phyloP scores from a whole-genome alignment of 2,888 invertebrate genomes.

The Ischnura elegans region DNA sequence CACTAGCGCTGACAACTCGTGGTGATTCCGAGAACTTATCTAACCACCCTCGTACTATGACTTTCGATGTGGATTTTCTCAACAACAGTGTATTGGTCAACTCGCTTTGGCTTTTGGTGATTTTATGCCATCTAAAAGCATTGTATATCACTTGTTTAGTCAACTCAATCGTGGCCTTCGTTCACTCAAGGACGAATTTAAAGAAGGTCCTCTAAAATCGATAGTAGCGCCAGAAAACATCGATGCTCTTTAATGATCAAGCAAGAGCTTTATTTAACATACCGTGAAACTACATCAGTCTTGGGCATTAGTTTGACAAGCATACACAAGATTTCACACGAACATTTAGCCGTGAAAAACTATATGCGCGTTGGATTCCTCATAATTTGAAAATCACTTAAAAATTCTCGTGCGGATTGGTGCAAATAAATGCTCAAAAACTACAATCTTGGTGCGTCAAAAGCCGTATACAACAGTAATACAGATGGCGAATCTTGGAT shows the following conservation, averaged over 20 bases:
- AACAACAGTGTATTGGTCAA: too few relatives aligned
- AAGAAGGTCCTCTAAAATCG: not conserved
- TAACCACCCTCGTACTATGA: too few relatives aligned
- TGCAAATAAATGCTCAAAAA: not conserved
- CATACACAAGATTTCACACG: not conserved
- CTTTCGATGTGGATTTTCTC: too few relatives aligned
- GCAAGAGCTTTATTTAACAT: not conserved
- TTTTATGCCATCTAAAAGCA: too few relatives aligned
- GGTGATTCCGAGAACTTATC: too few relatives aligned
- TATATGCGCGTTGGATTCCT: not conserved
- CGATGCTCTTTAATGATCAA: not conserved
- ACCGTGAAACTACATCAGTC: not conserved
- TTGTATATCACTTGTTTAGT: too few relatives aligned
- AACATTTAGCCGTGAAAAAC: not conserved
- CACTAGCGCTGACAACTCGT: too few relatives aligned
- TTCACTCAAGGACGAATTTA: not conserved
- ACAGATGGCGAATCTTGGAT: not conserved
- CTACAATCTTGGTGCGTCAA: not conserved
- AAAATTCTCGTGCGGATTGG: not conserved
- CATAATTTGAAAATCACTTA: not conserved
- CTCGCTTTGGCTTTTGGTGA: too few relatives aligned
- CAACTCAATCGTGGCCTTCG: not conserved
- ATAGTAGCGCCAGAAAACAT: not conserved
- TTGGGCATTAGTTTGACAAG: not conserved
- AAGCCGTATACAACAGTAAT: not conserved